Evolutionary conservation across 2,797 vertebrate genomes (phyloP), one percentile per base, ranked within the genome.

Genomic region (Oreochromis grahami): DNA sequence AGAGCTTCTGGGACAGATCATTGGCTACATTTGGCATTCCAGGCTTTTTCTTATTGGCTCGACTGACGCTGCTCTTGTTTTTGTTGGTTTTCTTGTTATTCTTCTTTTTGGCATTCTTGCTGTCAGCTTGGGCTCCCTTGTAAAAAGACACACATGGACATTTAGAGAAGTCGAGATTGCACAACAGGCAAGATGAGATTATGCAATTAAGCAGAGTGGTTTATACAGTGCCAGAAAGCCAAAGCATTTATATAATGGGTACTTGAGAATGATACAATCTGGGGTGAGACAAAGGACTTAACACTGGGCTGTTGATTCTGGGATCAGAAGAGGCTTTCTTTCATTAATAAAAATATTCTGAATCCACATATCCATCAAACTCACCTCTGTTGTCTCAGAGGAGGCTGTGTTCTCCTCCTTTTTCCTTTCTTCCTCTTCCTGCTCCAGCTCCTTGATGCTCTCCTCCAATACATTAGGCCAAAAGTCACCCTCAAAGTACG

Each of bases 381-480:
- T 93, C 90, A 99, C 98, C 97, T 99, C 99, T 3, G 98, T 95
- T 21, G 96, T 96, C 93, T 99, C 99, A 50, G 97, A 97, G 8
- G 98, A 97, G 43, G 98, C 98, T 0, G 98, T 99, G 93, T 97
- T 99, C 94, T 99, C 99, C 91, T 99, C 99, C 84, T 98, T 99
- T 87, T 99, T 99, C 83, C 99, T 95, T 91, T 99, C 99, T 83
- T 99, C 99, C 86, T 99, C 99, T 88, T 99, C 99, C 83, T 99
- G 99, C 89, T 99, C 98, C 79, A 99, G 86, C 92, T 99, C 99
- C 86, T 99, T 99, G 86, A 99, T 99, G 96, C 98, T 99, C 93
- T 99, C 99, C 91, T 99, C 99, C 81, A 99, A 95, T 8, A 99
- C 98, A 9, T 99, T 99, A 52, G 99, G 99, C 99, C 99, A 99